Evolutionary conservation across 2,113 vertebrate genomes (phyloP), one percentile per base, ranked within the genome.

Genomic region (Guaruba guarouba): DNA sequence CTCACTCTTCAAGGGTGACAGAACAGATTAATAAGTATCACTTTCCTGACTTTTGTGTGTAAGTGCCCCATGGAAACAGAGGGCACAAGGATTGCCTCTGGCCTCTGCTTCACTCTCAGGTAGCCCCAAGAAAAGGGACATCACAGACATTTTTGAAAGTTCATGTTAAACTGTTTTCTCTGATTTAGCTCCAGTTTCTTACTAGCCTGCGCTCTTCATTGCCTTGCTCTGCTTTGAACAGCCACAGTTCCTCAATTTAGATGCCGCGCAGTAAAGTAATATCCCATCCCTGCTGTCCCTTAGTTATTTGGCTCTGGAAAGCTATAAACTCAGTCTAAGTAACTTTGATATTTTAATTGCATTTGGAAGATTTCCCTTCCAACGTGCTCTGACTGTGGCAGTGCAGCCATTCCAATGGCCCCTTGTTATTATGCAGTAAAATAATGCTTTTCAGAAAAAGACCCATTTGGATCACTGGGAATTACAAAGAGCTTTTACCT

Each of bases 311-410:
- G 52, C n/a, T 86, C 55, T 43, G 64, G 31, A 66, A 94, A 86
- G 41, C 35, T 14, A 17, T 33, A 54, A 67, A 9, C 69, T 80
- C 78, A 41, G 10, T 17, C 59, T 2, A 8, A 79, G 57, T 73
- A 86, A 87, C 49, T 64, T 55, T 22, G 82, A 33, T 84, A 66
- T 66, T 94, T 89, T 93, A 76, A 91, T 85, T 87, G 37, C 86
- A 29, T 76, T 91, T 94, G 86, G 92, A 92, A 79, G 13, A 23
- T 86, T 88, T 88, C 85, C 54, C 13, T 86, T 68, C 39, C 76
- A 44, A 4, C 6, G 27, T 3, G 0, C 25, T 37, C 66, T 48
- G 41, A 7, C 64, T n/a, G 6, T 28, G 46, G 52, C 86, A 71
- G 44, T 1, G 9, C 76, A 86, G 44, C 73, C 35, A 29, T 93